phyloP scores from a whole-genome alignment of 1,140 invertebrate genomes.

The Helicorthomorpha holstii region DNA sequence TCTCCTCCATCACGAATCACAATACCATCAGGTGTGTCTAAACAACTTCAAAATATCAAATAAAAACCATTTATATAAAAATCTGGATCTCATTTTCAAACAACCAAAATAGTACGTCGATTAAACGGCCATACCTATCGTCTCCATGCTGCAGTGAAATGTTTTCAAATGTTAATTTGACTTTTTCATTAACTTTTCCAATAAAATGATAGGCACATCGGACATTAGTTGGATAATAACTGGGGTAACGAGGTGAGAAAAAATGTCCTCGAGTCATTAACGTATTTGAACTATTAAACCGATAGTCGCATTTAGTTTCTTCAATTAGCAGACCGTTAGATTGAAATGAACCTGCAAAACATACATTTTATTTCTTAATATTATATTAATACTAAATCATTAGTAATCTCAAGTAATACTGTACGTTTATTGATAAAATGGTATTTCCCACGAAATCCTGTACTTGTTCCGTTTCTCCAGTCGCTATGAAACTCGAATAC shows the following conservation, averaged over 20 bases:
- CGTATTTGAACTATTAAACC: slow-evolving; percentile 47
- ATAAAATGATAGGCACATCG: slow-evolving; percentile 58
- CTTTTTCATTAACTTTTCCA: slow-evolving; percentile 23
- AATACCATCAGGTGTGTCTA: slow-evolving; percentile 61
- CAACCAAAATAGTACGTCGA: neutral
- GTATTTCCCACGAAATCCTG: slow-evolving; percentile 60
- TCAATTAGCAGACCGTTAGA: slow-evolving; percentile 47
- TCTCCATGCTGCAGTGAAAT: slow-evolving; percentile 20
- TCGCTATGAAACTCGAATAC: slow-evolving; percentile 64
- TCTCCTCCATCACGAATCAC: slow-evolving; percentile 55
- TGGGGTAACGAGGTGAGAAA: slow-evolving; percentile 67
- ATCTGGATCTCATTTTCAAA: no score
- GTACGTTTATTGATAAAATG: slow-evolving; percentile 65
- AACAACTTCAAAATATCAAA: slow-evolving; percentile 37
- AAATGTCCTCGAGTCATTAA: slow-evolving; percentile 45
- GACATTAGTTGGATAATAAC: slow-evolving; percentile 60
- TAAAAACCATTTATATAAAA: no score
- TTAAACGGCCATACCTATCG: slow-evolving; percentile 14
- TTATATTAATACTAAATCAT: neutral
- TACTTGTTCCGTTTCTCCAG: slow-evolving; percentile 36
- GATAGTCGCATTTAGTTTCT: slow-evolving; percentile 55
- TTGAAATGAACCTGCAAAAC: slow-evolving; percentile 48
- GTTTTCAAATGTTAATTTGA: slow-evolving; percentile 26
- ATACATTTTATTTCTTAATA: neutral
- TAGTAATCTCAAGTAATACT: slow-evolving; percentile 20